These are phyloP conservation scores for Sceloporus tristichus DNA, from an alignment of 2,113 vertebrate genomes.

Conservation along the genomic window DNA sequence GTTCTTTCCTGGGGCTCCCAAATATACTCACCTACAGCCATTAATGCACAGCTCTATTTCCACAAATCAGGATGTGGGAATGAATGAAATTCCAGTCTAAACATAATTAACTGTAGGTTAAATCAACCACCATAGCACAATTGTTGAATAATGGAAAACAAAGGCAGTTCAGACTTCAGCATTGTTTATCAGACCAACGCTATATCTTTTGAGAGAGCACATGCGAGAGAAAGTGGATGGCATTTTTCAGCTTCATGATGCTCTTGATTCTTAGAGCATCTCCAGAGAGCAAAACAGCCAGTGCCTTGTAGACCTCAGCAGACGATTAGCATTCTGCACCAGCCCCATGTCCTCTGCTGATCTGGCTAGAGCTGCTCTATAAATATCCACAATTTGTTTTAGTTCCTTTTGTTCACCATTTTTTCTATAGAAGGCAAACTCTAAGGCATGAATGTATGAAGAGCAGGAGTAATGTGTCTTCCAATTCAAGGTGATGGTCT, in stretches of 20 bases:
- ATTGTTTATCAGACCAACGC: neutral
- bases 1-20: neutral
- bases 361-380: conserved; percentile 22
- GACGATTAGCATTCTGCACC: conserved; percentile 16
- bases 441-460: neutral
- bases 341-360: conserved; percentile 6
- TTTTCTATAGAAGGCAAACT: neutral
- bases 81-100: neutral
- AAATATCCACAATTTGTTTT: conserved; percentile 18
- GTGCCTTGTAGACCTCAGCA: neutral
- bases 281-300: neutral
- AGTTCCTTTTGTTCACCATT: conserved; percentile 7
- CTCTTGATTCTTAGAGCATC: conserved; percentile 7
- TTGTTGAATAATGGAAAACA: conserved; percentile 18
- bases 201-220: neutral
- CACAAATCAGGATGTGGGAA: neutral
- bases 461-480: neutral
- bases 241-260: neutral
- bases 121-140: neutral
- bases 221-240: neutral
- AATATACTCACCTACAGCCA: neutral
- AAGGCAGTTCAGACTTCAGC: neutral
- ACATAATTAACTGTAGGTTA: neutral
- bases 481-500: neutral
- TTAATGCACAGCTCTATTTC: neutral